Evolutionary conservation across 2,113 vertebrate species (phyloP), one percentile per base, ranked within the genome.

Genomic region (Anguilla japonica): DNA sequence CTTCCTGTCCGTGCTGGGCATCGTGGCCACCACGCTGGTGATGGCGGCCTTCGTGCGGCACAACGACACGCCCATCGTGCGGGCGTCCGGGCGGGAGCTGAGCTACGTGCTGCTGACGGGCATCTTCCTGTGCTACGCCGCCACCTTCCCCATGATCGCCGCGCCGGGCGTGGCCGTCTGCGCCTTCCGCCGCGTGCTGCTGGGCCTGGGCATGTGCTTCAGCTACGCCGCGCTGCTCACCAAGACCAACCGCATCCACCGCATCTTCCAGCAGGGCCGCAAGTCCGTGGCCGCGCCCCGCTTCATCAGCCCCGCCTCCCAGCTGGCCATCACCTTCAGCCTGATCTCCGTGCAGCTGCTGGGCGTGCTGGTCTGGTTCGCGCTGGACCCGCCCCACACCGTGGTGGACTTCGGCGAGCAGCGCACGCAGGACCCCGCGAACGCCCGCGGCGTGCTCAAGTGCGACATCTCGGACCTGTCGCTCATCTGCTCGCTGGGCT

Each of bases 401-500:
- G 95, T 99, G 11, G 96, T 99, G 92, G 98, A 99, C 94, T 99
- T 98, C 41, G 97, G 97, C 50, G 98, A 99, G 40, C 98, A 98
- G 91, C 96, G 97, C 89, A 97, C 97, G 53, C 96, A 97, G 83
- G 97, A 99, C 88, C 98, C 98, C 0, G 95, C 93, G 87, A 96
- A 95, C 0, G 97, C 98, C 67, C 95, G 96, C 3, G 98, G 98
- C 4, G 96, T 99, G 90, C 97, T 99, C 85, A 99, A 98, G 94
- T 99, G 98, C 92, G 98, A 99, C 92, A 98, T 99, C 94, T 99
- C 98, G 26, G 98, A 99, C 94, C 97, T 99, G 88, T 98, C 97
- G 0, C 97, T 99, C 90, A 98, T 99, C 95, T 99, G 98, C 93
- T 99, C 98, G 0, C 96, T 99, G 88, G 98, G 98, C 91, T 99